Base-by-base conservation (phyloP, 1,140 invertebrate species). In the Musca vetustissima region DNA sequence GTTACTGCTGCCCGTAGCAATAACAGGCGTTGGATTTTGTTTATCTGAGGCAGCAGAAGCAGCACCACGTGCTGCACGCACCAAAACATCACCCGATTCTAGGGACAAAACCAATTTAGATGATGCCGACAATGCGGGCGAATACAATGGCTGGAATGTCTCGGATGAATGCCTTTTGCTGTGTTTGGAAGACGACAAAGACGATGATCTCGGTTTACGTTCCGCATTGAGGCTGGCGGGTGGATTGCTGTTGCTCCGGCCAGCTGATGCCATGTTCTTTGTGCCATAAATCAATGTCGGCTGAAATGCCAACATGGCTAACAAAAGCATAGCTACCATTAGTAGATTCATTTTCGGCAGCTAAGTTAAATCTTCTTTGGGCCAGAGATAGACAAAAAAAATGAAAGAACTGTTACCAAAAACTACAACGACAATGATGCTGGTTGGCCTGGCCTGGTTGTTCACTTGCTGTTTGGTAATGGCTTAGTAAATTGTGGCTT, bases 201-300 rank as follows among this genome's bases (percentile, higher is more conserved):
- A n/a, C n/a, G n/a, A n/a, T n/a, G n/a, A 50, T 66, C 19, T 52
- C 11, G 32, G 7, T 53, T 53, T 24, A 21, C 7, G 52, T 53
- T 17, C 36, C 11, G 6, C 13, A 61, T 36, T 61, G 13, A 28
- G 28, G 57, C 21, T 61, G 57, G 13, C 22, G 2, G 15, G 6
- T 6, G 22, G 24, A 28, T 28, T 28, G 24, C 55, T 36, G 36
- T 43, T 43, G 28, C 28, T 36, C n/a, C 19, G 11, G 57, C 28
- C 28, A 61, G 53, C 53, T 22, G 64, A 47, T 25, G 64, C 65
- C 24, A 66, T 61, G 64, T 66, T 57, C 69, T 52, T 61, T 43
- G 61, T 25, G 74, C 73, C 72, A 68, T 75, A 69, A 74, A 70
- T 70, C 64, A 73, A 70, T 50, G 72, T 52, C 43, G 77, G 71